phyloP scores from a whole-genome alignment of 1,140 invertebrate genomes.

The Heterodera carotae region DNA sequence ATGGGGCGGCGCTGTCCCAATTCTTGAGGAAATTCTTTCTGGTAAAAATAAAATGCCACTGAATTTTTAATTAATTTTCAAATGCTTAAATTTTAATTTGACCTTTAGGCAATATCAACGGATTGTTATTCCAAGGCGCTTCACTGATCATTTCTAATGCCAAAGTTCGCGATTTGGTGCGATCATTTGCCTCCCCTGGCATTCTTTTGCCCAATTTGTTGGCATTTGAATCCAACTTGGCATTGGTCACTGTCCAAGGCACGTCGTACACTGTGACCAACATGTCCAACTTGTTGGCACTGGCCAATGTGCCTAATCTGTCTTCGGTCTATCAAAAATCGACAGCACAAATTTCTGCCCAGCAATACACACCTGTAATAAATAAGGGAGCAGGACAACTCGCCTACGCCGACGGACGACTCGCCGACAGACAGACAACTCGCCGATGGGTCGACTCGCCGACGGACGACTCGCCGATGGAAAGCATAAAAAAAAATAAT shows the following conservation, averaged over 20 bases:
- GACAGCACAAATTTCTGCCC: background rate
- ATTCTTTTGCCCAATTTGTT: slow-evolving; percentile 4
- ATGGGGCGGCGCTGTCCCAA: background rate
- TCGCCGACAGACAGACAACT: too few species aligned
- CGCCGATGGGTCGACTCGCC: too few species aligned
- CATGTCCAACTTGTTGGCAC: background rate
- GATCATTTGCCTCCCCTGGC: background rate
- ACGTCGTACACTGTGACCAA: background rate
- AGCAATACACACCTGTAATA: background rate
- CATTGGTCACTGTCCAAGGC: background rate
- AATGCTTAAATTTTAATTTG: too few species aligned
- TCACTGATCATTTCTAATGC: background rate
- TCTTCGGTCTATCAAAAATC: background rate
- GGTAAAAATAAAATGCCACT: background rate
- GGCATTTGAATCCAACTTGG: background rate
- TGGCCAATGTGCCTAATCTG: background rate
- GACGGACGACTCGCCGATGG: too few species aligned
- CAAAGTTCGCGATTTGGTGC: background rate
- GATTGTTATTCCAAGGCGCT: background rate
- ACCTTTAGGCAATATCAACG: background rate
- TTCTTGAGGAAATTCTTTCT: background rate
- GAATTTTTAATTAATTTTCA: too few species aligned
- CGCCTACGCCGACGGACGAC: too few species aligned
- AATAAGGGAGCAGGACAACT: too few species aligned
- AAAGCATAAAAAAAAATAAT: too few species aligned